Base-by-base conservation (phyloP, 1,140 invertebrate genomes). In the Sinonovacula constricta region DNA sequence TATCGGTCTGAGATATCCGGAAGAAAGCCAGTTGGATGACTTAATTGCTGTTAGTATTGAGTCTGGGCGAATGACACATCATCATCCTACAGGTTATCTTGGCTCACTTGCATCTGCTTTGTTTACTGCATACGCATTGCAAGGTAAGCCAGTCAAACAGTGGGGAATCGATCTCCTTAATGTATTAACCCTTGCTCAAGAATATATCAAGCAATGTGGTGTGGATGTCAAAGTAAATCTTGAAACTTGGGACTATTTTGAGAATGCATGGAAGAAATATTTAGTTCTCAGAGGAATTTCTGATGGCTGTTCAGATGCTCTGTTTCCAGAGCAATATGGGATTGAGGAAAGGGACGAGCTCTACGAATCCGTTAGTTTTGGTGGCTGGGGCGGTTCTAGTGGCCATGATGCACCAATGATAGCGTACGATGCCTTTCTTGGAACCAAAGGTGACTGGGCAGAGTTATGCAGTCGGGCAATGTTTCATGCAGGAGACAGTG, bases 401-500 rank as follows among this genome's bases (percentile, higher is more conserved):
- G 79, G 65, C 22, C 36, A 65, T n/a, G 71, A 75, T 14, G 79
- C 54, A n/a, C 63, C 70, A 15, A 84, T 89, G 76, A 89, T 90
- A 57, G 89, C 89, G 81, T 90, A 76, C 63, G 72, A 72, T 72
- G 79, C 79, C 28, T 53, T 72, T 67, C 70, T 72, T 34, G 65
- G 3, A 57, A 30, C n/a, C 51, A 59, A 54, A 45, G 45, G 34
- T 26, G 36, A 60, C 34, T 75, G 59, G 70, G 31, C 56, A 51
- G 67, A 18, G 51, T 68, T 49, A 39, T 72, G 57, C 75, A 68
- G 54, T 39, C 30, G 30, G 26, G 24, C 22, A 7, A 86, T 90
- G 83, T 87, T 91, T 62, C 90, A 91, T 80, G 79, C 79, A 12
- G 90, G 90, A 2, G 90, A 91, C 63, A 89, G 83, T 84, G 90